Percentiles rank a stretch among this genome's conserved stretches.
Conservation (phyloP, 2,888 invertebrate species). For the Caenorhabditis sinica region DNA sequence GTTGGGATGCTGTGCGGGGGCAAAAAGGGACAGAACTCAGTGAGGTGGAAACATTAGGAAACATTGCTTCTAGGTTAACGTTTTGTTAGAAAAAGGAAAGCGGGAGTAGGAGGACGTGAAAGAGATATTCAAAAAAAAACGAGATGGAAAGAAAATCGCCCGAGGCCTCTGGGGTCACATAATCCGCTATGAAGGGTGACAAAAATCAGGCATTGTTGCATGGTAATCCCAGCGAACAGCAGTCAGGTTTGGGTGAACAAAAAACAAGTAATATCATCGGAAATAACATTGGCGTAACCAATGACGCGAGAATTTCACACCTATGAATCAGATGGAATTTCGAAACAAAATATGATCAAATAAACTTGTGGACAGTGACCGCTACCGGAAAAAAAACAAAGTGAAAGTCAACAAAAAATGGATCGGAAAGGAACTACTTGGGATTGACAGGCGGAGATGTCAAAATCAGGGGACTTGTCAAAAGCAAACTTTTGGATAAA, state of each 20-base stretch:
- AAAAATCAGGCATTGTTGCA: conserved; percentile 38
- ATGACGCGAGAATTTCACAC: conserved; percentile 43
- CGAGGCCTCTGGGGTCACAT: conserved; percentile 18
- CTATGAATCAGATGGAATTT: conserved; percentile 31
- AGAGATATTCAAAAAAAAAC: conserved; percentile 28
- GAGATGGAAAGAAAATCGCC: conserved; percentile 1
- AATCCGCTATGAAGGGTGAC: conserved; percentile 32
- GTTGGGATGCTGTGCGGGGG: conserved; percentile 29
- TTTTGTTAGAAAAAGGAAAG: conserved; percentile 13
- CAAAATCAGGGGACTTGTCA: too few species aligned
- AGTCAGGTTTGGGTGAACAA: conserved; percentile 24
- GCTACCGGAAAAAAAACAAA: conserved; percentile 4
- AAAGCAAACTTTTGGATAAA: too few species aligned
- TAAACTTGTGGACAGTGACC: conserved; percentile 7
- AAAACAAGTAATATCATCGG: conserved; percentile 35
- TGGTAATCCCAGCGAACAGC: conserved; percentile 38
- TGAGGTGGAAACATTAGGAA: conserved; percentile 59
- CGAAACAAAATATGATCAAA: conserved; percentile 30
- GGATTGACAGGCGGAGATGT: too few species aligned
- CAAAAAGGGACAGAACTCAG: conserved; percentile 33
- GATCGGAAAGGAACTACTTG: too few species aligned
- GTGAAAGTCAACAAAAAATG: background rate
- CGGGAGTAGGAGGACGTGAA: background rate
- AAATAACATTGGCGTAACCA: conserved; percentile 23
- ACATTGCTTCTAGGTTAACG: conserved; percentile 58